Evolutionary conservation across 2,113 vertebrate species (phyloP).

Genomic region (Peucedramus taeniatus): DNA sequence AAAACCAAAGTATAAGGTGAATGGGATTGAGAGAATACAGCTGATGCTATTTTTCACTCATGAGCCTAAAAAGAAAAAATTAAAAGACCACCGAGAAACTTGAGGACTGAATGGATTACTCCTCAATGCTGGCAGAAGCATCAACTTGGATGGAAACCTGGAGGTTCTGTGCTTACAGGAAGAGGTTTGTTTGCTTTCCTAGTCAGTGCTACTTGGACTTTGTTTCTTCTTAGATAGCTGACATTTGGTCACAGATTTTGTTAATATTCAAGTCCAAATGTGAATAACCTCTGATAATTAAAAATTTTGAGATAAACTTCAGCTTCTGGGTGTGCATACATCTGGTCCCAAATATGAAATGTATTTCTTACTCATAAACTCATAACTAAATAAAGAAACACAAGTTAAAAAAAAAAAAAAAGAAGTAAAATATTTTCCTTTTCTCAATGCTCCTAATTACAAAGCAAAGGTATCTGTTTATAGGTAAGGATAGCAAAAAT

Average conservation of each 20-base stretch:
- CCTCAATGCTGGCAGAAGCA: neutral
- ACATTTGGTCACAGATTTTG: neutral
- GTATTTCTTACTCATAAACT: neutral
- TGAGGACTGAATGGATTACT: neutral
- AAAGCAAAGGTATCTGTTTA: neutral
- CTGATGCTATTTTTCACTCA: neutral
- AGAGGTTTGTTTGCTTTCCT: neutral
- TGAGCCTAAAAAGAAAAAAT: neutral
- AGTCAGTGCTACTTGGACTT: neutral
- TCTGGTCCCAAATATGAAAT: neutral
- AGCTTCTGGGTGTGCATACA: neutral
- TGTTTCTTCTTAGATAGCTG: neutral
- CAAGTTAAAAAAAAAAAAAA: neutral
- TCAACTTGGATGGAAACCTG: neutral
- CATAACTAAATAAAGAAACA: neutral
- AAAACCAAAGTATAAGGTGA: neutral
- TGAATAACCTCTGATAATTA: neutral
- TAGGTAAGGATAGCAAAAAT: neutral
- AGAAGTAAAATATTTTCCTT: neutral
- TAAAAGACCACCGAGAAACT: neutral
- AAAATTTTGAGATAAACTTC: neutral
- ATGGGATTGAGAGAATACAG: neutral
- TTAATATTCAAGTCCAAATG: neutral
- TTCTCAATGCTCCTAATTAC: neutral
- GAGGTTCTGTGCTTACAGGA: neutral